A percentile compares a stretch with the other conserved stretches of the same genome.
Conservation (phyloP, 2,113 vertebrate genomes). For the Ceratotherium simum region DNA sequence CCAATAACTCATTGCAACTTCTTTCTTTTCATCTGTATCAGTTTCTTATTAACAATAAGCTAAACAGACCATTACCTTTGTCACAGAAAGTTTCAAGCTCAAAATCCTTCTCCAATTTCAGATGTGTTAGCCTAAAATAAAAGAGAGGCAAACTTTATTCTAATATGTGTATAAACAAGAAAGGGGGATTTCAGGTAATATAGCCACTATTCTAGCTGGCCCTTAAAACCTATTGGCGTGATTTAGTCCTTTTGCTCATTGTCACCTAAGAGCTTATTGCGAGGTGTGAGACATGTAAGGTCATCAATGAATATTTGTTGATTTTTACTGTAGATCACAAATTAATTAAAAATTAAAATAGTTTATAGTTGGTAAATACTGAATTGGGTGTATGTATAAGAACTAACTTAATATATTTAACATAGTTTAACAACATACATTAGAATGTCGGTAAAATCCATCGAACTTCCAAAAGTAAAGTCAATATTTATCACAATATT, state of each 20-base stretch:
- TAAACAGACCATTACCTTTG: neutral
- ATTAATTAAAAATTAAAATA: neutral
- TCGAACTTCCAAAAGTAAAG: neutral
- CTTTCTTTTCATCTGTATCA: neutral
- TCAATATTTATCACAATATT: neutral
- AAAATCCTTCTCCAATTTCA: neutral
- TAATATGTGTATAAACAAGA: neutral
- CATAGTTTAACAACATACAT: neutral
- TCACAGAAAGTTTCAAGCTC: neutral
- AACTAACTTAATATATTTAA: neutral
- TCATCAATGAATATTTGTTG: neutral
- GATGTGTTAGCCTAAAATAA: neutral
- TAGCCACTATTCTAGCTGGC: no score
- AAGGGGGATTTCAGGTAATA: neutral
- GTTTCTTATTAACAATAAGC: neutral
- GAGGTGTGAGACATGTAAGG: neutral
- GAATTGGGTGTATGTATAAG: neutral
- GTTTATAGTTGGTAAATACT: neutral
- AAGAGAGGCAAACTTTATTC: neutral
- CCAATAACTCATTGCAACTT: neutral
- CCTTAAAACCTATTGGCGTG: neutral
- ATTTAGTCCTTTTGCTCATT: neutral
- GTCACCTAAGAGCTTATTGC: neutral
- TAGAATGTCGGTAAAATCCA: neutral
- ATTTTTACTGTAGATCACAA: neutral